Conservation (phyloP, 2,797 vertebrate species). For the Sebastes minor region DNA sequence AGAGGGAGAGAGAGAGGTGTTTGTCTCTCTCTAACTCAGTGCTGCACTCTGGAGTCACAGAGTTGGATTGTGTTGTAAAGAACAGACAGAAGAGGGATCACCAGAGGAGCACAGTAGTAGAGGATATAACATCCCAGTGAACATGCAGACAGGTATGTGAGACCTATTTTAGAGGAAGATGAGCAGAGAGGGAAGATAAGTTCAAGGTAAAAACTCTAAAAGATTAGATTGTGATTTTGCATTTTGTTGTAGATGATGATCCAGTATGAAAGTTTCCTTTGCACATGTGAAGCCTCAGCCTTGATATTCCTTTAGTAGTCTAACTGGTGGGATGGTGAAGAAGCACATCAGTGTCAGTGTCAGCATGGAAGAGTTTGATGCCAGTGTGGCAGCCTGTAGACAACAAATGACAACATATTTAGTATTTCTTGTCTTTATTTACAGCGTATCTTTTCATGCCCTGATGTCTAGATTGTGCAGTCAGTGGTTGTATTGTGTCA, state of each 20-base stretch:
- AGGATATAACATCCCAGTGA: slow-evolving; percentile 18
- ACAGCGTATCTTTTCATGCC: not conserved
- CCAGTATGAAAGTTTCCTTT: not conserved
- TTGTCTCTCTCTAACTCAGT: slow-evolving; percentile 14
- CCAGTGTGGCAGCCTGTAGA: not conserved
- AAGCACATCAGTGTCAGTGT: not conserved
- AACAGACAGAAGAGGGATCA: slow-evolving; percentile 2
- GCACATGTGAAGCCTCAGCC: not conserved
- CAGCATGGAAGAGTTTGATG: not conserved
- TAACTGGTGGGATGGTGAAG: not conserved
- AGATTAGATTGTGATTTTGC: not conserved
- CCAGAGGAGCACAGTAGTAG: not conserved
- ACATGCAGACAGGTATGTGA: slow-evolving; percentile 61
- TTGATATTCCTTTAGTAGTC: not conserved
- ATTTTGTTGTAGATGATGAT: not conserved
- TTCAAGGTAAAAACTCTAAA: not conserved
- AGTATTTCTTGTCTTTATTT: not conserved
- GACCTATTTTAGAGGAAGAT: not conserved
- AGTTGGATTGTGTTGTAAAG: slow-evolving; percentile 16
- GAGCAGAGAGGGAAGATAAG: not conserved
- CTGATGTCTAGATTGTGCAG: not conserved
- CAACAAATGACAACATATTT: not conserved
- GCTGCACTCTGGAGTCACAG: slow-evolving; percentile 10
- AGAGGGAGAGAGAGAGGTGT: slow-evolving; percentile 26
- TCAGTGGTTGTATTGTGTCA: not conserved